Evolutionary conservation across 2,888 invertebrate species (phyloP).

Genomic region (Drosophila histrio): DNA sequence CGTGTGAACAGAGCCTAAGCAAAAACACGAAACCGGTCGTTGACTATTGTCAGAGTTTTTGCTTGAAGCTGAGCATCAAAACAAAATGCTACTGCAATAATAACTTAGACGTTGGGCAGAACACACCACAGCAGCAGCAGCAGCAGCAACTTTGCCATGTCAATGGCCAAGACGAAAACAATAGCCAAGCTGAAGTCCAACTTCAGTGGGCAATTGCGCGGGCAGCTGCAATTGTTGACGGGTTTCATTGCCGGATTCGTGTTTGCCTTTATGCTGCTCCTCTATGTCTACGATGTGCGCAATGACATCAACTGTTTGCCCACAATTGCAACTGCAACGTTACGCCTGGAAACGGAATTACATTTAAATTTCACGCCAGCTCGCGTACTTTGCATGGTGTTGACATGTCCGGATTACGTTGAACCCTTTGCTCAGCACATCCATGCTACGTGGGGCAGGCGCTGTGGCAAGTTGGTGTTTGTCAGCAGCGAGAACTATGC

Average conservation of each 20-base stretch:
- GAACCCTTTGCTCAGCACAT: conserved; percentile 94
- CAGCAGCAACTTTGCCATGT: conserved; percentile 33
- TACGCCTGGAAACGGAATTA: background rate
- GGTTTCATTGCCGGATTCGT: conserved; percentile 77
- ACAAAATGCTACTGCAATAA: conserved; percentile 49
- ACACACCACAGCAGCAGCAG: conserved; percentile 41
- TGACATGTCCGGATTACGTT: conserved; percentile 96
- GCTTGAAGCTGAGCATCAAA: conserved; percentile 25
- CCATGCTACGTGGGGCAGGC: conserved; percentile 96
- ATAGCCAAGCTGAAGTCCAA: conserved; percentile 12
- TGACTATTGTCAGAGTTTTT: conserved; percentile 13
- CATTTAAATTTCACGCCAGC: conserved; percentile 86
- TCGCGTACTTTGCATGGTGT: conserved; percentile 96
- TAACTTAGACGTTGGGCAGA: conserved; percentile 53
- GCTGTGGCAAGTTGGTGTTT: conserved; percentile 93
- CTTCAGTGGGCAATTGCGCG: conserved; percentile 20
- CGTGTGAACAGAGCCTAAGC: conserved; percentile 3
- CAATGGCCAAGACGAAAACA: conserved; percentile 21
- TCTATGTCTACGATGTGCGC: conserved; percentile 54
- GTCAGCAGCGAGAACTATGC: conserved; percentile 91
- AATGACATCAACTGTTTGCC: conserved; percentile 27
- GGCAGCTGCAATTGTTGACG: conserved; percentile 64
- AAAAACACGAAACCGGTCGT: conserved; percentile 42
- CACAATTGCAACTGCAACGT: conserved; percentile 17
- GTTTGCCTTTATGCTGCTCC: conserved; percentile 68